phyloP scores from a whole-genome alignment of 1,140 invertebrate species.

The Aphaenogaster floridana region DNA sequence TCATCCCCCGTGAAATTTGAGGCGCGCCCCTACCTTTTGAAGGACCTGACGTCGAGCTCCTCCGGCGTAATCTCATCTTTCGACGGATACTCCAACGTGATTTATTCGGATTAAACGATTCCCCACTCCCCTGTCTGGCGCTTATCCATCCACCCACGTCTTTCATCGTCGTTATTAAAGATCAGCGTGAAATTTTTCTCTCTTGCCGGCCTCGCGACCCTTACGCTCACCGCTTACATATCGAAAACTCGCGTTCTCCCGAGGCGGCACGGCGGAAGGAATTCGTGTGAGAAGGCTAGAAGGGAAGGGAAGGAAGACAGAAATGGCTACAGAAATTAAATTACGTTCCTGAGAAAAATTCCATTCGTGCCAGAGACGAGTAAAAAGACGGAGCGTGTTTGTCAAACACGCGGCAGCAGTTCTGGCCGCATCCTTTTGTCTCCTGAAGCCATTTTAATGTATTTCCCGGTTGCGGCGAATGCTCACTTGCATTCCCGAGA shows the following conservation, averaged over 20 bases:
- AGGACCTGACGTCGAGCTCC: conserved; percentile 11
- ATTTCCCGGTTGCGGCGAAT: conserved; percentile 28
- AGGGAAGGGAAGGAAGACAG: background rate
- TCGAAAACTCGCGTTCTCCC: conserved; percentile 24
- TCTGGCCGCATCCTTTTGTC: background rate
- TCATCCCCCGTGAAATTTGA: conserved; percentile 76
- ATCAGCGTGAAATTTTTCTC: conserved; percentile 63
- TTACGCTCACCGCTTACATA: background rate
- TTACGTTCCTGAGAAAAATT: conserved; percentile 67
- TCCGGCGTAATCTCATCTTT: conserved; percentile 73
- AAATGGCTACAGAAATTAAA: conserved; percentile 64
- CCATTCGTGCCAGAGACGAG: background rate
- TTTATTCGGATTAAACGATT: conserved; percentile 76
- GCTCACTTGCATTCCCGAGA: background rate
- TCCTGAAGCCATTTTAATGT: conserved; percentile 23
- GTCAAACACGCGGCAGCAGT: conserved; percentile 45
- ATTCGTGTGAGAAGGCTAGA: background rate
- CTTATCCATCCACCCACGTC: conserved; percentile 28
- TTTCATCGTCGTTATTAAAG: conserved; percentile 69
- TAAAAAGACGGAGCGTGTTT: conserved; percentile 47
- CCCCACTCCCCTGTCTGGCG: background rate
- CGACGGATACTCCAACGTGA: conserved; percentile 67
- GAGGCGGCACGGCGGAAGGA: background rate
- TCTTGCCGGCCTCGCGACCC: conserved; percentile 21
- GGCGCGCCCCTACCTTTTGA: conserved; percentile 39